Conservation (phyloP, 2,797 vertebrate species). For the Cynodonichthys magdalenae region DNA sequence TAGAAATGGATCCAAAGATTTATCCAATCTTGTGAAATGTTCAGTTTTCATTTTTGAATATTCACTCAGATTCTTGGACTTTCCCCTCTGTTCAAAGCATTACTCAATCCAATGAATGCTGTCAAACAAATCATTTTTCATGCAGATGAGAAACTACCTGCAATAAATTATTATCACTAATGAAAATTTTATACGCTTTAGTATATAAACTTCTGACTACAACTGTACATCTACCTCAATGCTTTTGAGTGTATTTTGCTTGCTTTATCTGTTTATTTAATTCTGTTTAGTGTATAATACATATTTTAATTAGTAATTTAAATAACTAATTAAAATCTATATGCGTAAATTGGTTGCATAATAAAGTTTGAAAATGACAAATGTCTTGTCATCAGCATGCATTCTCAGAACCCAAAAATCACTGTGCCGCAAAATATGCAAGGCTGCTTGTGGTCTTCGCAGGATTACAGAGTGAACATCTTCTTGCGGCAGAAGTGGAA, state of each 20-base stretch:
- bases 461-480: constrained; percentile 99
- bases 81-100: no score
- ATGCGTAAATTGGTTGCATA: constrained; percentile 4
- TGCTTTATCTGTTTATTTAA: neutral
- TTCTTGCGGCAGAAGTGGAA: constrained; percentile 99
- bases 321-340: neutral
- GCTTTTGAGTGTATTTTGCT: neutral
- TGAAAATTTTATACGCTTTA: neutral
- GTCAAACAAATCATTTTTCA: neutral
- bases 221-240: neutral
- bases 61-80: neutral
- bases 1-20: no score
- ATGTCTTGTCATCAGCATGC: constrained; percentile 21
- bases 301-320: no score
- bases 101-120: neutral
- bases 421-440: constrained; percentile 54
- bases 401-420: constrained; percentile 26
- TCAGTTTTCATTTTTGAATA: neutral
- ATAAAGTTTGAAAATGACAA: neutral
- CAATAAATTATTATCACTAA: neutral
- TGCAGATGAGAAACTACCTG: neutral
- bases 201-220: neutral
- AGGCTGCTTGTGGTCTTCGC: constrained; percentile 72
- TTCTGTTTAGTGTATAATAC: neutral
- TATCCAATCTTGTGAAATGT: neutral